Percentiles rank a stretch among this genome's conserved stretches.
Conservation (phyloP, 2,797 vertebrate genomes). For the Tapera naevia region DNA sequence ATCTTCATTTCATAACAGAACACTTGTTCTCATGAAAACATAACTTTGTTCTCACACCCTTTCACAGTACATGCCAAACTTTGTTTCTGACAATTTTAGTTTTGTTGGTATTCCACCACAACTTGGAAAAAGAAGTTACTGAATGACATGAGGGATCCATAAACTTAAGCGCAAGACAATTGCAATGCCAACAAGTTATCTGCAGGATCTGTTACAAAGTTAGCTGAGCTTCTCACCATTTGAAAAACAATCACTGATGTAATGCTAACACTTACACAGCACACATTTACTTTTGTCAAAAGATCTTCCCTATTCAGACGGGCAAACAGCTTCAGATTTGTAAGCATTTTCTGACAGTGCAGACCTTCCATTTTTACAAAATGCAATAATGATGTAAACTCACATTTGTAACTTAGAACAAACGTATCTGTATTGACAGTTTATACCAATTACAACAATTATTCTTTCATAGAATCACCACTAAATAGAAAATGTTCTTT, state of each 20-base stretch:
- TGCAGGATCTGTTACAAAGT: neutral
- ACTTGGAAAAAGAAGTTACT: neutral
- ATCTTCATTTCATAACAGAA: slow-evolving; percentile 48
- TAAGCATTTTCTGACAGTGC: neutral
- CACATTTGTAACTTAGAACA: neutral
- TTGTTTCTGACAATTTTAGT: neutral
- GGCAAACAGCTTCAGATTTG: neutral
- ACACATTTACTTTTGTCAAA: neutral
- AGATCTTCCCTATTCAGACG: neutral
- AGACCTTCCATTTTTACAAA: neutral
- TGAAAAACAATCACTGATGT: neutral
- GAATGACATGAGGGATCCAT: neutral
- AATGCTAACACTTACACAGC: neutral
- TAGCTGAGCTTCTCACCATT: neutral
- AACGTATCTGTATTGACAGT: neutral
- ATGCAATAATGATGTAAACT: neutral
- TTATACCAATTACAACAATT: neutral
- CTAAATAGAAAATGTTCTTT: neutral
- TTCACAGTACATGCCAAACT: neutral
- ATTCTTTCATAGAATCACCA: neutral
- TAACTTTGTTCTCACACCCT: slow-evolving; percentile 45
- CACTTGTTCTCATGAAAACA: slow-evolving; percentile 61
- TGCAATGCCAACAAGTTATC: neutral
- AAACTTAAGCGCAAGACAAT: neutral
- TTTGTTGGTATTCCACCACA: slow-evolving; percentile 18